Evolutionary conservation across 2,113 vertebrate species (phyloP), one percentile per base, ranked within the genome.

Genomic region (Leptosomus discolor): DNA sequence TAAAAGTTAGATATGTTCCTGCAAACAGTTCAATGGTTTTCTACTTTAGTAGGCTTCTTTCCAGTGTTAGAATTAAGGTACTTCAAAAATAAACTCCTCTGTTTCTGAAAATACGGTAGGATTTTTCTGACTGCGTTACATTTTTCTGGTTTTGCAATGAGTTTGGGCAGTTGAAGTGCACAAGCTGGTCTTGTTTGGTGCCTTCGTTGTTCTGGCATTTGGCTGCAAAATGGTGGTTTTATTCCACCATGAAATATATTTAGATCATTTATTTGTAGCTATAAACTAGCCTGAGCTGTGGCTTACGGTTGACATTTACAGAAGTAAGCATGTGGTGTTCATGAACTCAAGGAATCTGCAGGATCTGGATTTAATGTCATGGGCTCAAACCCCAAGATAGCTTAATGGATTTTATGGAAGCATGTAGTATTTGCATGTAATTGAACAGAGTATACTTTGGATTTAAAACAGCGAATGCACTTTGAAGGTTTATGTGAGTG

Each of bases 21-120:
- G 45, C 5, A 70, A 85, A 48, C 12, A 29, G 21, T 34, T 89
- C 24, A 60, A 1, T 86, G 2, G 19, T 84, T 76, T 63, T 53
- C 36, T 64, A 5, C 48, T 82, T 73, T 29, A 70, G 5, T 12
- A 58, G 61, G 29, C 8, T 71, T 43, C 11, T 75, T 92, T 45
- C 26, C 23, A 29, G 61, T 73, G 39, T 57, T 51, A 51, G 22
- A 67, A 32, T 85, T 82, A 12, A 64, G 20, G 24, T 45, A 9
- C n/a, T 85, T 82, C 48, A n/a, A 77, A 92, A 89, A 46, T 8
- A 50, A 87, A 15, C 5, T 8, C 0, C 21, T 74, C 15, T 76
- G 7, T 76, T 81, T 65, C 32, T 69, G 48, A 81, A 87, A 81
- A 26, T 30, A 9, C 10, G 3, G 14, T 67, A 13, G 0, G 0